phyloP scores from a whole-genome alignment of 2,113 vertebrate genomes.

The Capricornis sumatraensis region DNA sequence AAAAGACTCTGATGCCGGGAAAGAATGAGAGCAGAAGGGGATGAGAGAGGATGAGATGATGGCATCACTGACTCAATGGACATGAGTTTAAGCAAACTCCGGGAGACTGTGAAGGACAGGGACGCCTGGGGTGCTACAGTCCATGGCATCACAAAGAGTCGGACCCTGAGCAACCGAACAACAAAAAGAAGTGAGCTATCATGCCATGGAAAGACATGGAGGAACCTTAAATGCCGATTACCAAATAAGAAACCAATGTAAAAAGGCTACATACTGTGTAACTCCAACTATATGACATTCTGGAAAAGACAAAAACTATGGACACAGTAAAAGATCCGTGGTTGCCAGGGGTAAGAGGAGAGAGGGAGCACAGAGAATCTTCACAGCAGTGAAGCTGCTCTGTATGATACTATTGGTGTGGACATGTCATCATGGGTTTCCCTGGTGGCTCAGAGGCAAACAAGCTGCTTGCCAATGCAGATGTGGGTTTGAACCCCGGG shows the following conservation, averaged over 20 bases:
- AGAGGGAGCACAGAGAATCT: not conserved
- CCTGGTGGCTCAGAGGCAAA: not conserved
- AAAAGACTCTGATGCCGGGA: not conserved
- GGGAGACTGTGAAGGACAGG: not conserved
- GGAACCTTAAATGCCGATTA: not conserved
- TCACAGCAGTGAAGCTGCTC: not conserved
- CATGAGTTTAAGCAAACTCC: not conserved
- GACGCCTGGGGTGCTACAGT: not conserved
- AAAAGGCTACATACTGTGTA: not conserved
- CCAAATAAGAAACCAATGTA: not conserved
- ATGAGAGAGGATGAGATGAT: not conserved
- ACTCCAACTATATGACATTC: not conserved
- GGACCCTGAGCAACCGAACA: not conserved
- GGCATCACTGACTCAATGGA: not conserved
- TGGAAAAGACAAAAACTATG: not conserved
- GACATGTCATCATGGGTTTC: accelerated
- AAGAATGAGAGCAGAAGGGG: not conserved
- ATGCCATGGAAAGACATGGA: not conserved
- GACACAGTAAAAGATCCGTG: not conserved
- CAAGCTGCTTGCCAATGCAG: not conserved
- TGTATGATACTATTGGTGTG: accelerated
- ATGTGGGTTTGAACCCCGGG: not conserved
- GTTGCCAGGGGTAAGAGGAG: not conserved
- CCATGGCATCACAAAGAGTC: not conserved
- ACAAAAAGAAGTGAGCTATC: not conserved